Base-by-base conservation (phyloP, 2,797 vertebrate species). In the Lacerta bilineata region DNA sequence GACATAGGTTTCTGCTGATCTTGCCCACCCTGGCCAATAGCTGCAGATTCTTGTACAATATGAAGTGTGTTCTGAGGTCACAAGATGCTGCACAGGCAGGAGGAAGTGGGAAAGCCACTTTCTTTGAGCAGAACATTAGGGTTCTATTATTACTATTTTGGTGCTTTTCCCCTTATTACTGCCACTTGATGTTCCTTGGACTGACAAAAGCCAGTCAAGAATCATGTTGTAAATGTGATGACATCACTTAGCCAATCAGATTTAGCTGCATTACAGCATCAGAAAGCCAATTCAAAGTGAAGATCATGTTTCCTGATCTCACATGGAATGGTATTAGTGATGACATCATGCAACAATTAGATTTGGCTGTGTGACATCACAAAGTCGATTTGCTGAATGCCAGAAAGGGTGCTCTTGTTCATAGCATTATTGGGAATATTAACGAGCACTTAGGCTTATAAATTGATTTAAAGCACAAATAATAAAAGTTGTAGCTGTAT, bases 391-490 rank as follows among this genome's bases (percentile, higher is more conserved):
- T 5, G 33, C n/a, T 61, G 5, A 81, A 74, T 41, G 1, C 61
- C 61, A 64, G 69, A 46, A 75, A 64, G 6, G 41, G 36, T 84
- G 17, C n/a, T 33, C n/a, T 33, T 86, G 20, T 86, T 80, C 23
- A 20, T 46, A 85, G 29, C 29, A 10, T 33, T 36, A 39, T 39
- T 64, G 27, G 23, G 10, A 43, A 6, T 64, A n/a, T 25, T 18
- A 50, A 23, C 50, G 8, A 87, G 36, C 3, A 55, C 11, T 17
- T 81, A 74, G 71, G 9, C 4, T 74, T 50, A 20, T 55, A n/a
- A 23, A 46, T 50, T 50, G 29, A 5, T 72, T 72, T 80, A 72
- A 72, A 87, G 39, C 50, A 80, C 25, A 87, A 71, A 87, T 29
- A 71, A 41, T 72, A 80, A 72, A 41, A 18, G 41, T 68, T 69